A percentile compares a stretch with the other conserved stretches of the same genome.
These are phyloP conservation scores for Akabosia matsudoensis DNA, from an alignment of 1,140 invertebrate species.

Conservation along the genomic window DNA sequence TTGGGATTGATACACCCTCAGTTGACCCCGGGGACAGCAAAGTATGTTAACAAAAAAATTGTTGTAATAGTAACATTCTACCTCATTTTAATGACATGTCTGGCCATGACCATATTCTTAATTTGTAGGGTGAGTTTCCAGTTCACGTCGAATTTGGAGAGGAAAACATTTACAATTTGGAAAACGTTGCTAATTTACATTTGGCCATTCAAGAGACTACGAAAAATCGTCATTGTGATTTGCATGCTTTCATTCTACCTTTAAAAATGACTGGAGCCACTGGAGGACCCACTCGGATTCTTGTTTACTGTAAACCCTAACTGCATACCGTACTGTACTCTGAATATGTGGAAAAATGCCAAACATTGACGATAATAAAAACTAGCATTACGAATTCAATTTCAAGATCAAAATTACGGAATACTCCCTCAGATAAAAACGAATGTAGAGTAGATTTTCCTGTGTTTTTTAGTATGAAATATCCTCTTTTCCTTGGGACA, in stretches of 20 bases:
- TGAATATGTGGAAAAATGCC: too few relatives aligned
- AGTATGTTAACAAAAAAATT: slow-evolving; percentile 20
- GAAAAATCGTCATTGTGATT: not conserved
- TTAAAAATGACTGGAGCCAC: slow-evolving; percentile 41
- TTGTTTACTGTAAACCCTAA: slow-evolving; percentile 30
- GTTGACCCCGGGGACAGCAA: slow-evolving; percentile 57
- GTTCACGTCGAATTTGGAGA: slow-evolving; percentile 28
- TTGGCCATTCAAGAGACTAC: not conserved
- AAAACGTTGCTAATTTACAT: slow-evolving; percentile 44
- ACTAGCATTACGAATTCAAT: too few relatives aligned
- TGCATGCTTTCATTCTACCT: slow-evolving; percentile 32
- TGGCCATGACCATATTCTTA: slow-evolving; percentile 12
- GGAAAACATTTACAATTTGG: slow-evolving; percentile 36
- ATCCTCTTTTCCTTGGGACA: too few relatives aligned
- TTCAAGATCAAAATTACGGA: too few relatives aligned
- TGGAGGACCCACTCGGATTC: slow-evolving; percentile 34
- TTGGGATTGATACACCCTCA: slow-evolving; percentile 64
- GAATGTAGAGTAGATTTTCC: too few relatives aligned
- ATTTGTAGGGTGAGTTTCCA: slow-evolving; percentile 13
- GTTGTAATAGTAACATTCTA: not conserved
- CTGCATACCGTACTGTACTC: too few relatives aligned
- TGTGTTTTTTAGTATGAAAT: too few relatives aligned
- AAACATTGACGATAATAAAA: too few relatives aligned
- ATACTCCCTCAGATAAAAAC: too few relatives aligned
- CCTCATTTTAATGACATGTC: slow-evolving; percentile 12